Conservation (phyloP, 2,888 invertebrate species). For the Papilio elwesi region DNA sequence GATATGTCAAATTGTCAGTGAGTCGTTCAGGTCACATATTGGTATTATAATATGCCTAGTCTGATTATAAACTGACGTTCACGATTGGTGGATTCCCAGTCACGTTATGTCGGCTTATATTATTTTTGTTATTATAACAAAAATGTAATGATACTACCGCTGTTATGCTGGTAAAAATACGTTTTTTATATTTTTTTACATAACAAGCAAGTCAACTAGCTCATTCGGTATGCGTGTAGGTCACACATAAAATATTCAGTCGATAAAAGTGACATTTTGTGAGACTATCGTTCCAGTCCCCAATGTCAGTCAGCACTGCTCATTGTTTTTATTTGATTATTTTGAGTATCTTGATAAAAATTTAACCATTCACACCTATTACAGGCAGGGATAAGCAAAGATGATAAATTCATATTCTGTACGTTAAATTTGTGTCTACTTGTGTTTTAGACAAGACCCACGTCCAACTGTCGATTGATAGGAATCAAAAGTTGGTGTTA, state of each 20-base stretch:
- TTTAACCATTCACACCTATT: neutral
- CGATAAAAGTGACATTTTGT: slow-evolving; percentile 31
- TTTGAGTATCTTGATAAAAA: neutral
- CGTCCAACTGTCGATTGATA: neutral
- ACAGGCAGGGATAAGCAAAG: neutral
- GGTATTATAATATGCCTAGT: too few relatives aligned
- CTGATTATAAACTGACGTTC: too few relatives aligned
- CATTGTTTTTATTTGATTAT: slow-evolving; percentile 15
- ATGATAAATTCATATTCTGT: neutral
- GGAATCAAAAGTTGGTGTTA: neutral
- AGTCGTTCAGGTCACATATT: too few relatives aligned
- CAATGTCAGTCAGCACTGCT: slow-evolving; percentile 12
- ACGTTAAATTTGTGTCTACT: neutral
- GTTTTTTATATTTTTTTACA: slow-evolving; percentile 4
- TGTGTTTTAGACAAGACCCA: neutral
- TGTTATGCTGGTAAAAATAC: neutral
- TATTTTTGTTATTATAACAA: neutral
- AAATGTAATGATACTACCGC: neutral
- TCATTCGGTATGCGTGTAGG: slow-evolving; percentile 21
- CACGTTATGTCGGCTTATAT: neutral
- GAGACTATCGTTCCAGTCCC: slow-evolving; percentile 19
- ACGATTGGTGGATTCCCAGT: too few relatives aligned
- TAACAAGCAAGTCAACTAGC: slow-evolving; percentile 9
- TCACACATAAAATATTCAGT: slow-evolving; percentile 26
- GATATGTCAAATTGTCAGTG: too few relatives aligned